Base-by-base conservation (phyloP, 1,140 invertebrate genomes). In the Caenorhabditis tropicalis region DNA sequence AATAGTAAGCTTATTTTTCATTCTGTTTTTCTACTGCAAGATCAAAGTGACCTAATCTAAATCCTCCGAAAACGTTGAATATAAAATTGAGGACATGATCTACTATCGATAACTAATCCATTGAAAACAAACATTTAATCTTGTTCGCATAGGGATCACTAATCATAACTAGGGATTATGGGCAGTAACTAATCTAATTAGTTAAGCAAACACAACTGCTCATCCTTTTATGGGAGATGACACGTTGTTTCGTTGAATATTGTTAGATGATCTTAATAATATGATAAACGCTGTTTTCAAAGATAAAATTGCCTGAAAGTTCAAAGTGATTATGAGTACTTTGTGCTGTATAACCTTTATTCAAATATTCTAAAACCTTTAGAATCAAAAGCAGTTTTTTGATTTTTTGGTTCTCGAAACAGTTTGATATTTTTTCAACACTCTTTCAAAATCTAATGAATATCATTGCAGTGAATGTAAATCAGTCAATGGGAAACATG, bases 61-160 rank as follows among this genome's bases (percentile, higher is more conserved):
- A n/a, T n/a, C n/a, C n/a, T n/a, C n/a, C n/a, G n/a, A n/a, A n/a
- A n/a, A n/a, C n/a, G n/a, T n/a, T n/a, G n/a, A n/a, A n/a, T n/a
- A n/a, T n/a, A n/a, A n/a, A n/a, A n/a, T n/a, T n/a, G n/a, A n/a
- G n/a, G n/a, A n/a, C n/a, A n/a, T n/a, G n/a, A n/a, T n/a, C n/a
- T n/a, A 39, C 36, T 79, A 12, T 19, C n/a, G 7, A 79, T 0
- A 43, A 27, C 1, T 58, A 43, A 10, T 33, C 29, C 60, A 49
- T 81, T 81, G n/a, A 21, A 43, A 53, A 43, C 81, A 82, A 82
- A 82, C 53, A 82, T 2, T 2, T 1, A 43, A 81, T 51, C 51
- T 56, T 33, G 43, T 81, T 81, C 27, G 4, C 79, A 36, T 4
- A 2, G 3, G 16, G 39, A 56, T 39, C 29, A 60, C 27, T 36